Base-by-base conservation (phyloP, 64 coral and sea anemone genomes). In the Actinia tenebrosa region DNA sequence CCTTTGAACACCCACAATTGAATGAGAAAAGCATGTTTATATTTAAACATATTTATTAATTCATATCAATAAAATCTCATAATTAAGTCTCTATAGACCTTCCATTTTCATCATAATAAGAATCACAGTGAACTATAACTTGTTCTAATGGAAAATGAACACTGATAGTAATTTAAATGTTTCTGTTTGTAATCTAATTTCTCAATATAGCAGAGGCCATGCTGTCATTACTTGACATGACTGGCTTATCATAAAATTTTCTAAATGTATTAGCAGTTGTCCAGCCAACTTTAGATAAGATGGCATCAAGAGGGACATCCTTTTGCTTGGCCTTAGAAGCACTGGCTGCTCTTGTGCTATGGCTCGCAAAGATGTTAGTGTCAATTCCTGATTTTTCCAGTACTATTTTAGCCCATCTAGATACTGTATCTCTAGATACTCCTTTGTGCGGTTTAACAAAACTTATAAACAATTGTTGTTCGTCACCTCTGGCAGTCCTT, bases 341-440 rank as follows among this genome's bases (percentile, higher is more conserved):
- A 64, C 50, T 64, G 42, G 85, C 90, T 80, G 90, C 85, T 82
- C 85, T 82, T 62, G 85, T 91, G 79, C 90, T 91, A 37, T 91
- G 90, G n/a, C 72, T 53, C 47, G 84, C 37, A 87, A 66, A 87
- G 7, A 81, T 81, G 3, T 77, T 61, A 25, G 84, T 86, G 60
- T 91, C 85, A 81, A 91, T 64, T 3, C 89, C 75, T 22, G 89
- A 19, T 45, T 60, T 78, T 63, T 91, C 17, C 30, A 91, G 23
- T 19, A 91, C 89, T 78, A 45, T 86, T 44, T 91, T 91, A 4
- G 79, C 77, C 89, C 89, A 91, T 46, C 85, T 23, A 22, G 25
- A 71, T 18, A 82, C n/a, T 61, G 87, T 89, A 64, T 82, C 79
- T 46, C 87, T 81, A 19, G 75, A 60, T 47, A 89, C 77, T 27